Percentiles rank a stretch among this genome's conserved stretches.
Evolutionary conservation across 2,888 invertebrate species (phyloP).

Genomic region (Ptilodon capucinus): DNA sequence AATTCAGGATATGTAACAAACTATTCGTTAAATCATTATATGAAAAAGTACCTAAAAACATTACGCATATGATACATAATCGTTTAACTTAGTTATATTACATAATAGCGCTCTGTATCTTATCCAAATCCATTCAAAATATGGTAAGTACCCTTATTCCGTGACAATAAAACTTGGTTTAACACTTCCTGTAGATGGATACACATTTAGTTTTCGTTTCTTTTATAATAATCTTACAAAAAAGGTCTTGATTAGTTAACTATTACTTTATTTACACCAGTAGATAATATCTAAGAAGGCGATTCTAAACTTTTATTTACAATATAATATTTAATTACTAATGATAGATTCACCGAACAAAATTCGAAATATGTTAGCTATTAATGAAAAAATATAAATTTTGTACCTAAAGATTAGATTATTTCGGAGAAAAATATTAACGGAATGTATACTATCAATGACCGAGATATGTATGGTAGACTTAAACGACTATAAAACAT

Average conservation of each 20-base stretch:
- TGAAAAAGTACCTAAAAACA: conserved; percentile 9
- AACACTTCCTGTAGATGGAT: conserved; percentile 18
- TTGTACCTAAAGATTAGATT: conserved; percentile 33
- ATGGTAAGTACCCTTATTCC: background rate
- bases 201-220: conserved; percentile 24
- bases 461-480: conserved; percentile 57
- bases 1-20: conserved; percentile 37
- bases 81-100: conserved; percentile 2
- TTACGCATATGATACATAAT: conserved; percentile 4
- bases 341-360: conserved; percentile 32
- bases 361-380: conserved; percentile 25
- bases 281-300: conserved; percentile 72
- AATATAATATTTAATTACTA: conserved; percentile 39
- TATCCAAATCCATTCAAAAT: background rate
- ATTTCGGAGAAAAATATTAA: conserved; percentile 23
- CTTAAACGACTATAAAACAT: conserved; percentile 43
- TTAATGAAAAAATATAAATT: conserved; percentile 44
- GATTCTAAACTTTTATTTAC: conserved; percentile 64
- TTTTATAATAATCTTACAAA: conserved; percentile 35
- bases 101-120: too few relatives aligned
- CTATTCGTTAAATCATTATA: conserved; percentile 12
- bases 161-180: background rate
- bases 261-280: conserved; percentile 56
- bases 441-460: conserved; percentile 27
- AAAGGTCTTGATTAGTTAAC: conserved; percentile 42